Evolutionary conservation across 1,140 invertebrate species (phyloP), one percentile per base, ranked within the genome.

Genomic region (Wasmannia auropunctata): DNA sequence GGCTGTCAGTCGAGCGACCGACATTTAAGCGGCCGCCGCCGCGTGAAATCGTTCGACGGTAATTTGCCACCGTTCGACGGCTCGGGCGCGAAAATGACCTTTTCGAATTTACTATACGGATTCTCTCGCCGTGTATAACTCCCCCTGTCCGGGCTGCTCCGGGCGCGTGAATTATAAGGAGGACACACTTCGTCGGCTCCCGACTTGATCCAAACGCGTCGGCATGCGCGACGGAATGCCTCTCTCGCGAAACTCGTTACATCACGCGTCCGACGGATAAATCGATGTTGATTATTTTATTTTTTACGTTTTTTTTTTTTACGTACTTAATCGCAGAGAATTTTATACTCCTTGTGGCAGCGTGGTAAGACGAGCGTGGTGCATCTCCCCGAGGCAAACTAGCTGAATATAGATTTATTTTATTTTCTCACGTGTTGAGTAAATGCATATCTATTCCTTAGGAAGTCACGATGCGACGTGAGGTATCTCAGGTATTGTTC

Each of bases 21-120:
- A 91, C 89, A 91, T 91, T 91, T 91, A 91, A 91, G 86, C 76
- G 70, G 77, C 74, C 86, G 89, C 90, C 90, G 89, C 88, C 87
- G n/a, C n/a, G 87, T 91, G 88, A 91, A 91, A 91, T 91, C 81
- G 89, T 70, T 79, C 87, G 86, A 87, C 87, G 67, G 90, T 91
- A 91, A 91, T 91, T 91, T 91, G 90, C 90, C 89, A 91, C 90
- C 87, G 88, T 91, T 91, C 83, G 87, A 89, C 85, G 77, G 70
- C 80, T 80, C 51, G 86, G 49, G 60, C 62, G 62, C 83, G 60
- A 79, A 75, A 85, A 87, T 63, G 76, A 88, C 87, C 76, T 87
- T 86, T 86, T 77, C 69, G 43, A 58, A 75, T 62, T 80, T 49
- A 54, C 51, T 65, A n/a, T n/a, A 46, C 58, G 63, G 46, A 81